Evolutionary conservation across 2,797 vertebrate species (phyloP).

Genomic region (Prionace glauca): DNA sequence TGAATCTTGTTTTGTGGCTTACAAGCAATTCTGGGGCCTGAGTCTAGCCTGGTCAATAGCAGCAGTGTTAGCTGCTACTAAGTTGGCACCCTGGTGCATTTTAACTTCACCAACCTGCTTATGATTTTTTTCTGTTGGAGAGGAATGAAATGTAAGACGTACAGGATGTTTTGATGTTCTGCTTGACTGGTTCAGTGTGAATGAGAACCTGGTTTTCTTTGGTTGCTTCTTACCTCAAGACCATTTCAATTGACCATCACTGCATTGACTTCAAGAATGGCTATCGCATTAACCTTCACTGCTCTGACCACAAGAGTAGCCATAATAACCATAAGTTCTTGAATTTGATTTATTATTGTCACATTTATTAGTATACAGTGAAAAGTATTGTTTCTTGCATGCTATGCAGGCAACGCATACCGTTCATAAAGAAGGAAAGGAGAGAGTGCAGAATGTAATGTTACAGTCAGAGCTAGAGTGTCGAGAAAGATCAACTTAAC

Average conservation of each 20-base stretch:
- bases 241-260: neutral
- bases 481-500: too few relatives aligned
- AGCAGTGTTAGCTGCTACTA: neutral
- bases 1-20: neutral
- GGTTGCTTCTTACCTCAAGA: neutral
- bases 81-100: neutral
- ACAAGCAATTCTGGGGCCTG: neutral
- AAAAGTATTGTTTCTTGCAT: too few relatives aligned
- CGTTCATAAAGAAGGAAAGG: too few relatives aligned
- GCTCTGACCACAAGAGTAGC: too few relatives aligned
- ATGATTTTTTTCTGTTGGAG: neutral
- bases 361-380: too few relatives aligned
- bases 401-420: too few relatives aligned
- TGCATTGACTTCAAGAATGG: too few relatives aligned
- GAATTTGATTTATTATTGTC: too few relatives aligned
- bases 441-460: too few relatives aligned
- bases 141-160: neutral
- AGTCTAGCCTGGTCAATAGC: neutral
- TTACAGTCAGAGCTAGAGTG: too few relatives aligned
- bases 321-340: constrained; percentile 40
- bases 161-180: neutral
- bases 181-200: neutral
- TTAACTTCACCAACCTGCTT: neutral
- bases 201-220: neutral
- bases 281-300: too few relatives aligned